Percentiles rank a stretch among this genome's conserved stretches.
Evolutionary conservation across 1,140 invertebrate genomes (phyloP).

Genomic region (Tachypleus tridentatus): DNA sequence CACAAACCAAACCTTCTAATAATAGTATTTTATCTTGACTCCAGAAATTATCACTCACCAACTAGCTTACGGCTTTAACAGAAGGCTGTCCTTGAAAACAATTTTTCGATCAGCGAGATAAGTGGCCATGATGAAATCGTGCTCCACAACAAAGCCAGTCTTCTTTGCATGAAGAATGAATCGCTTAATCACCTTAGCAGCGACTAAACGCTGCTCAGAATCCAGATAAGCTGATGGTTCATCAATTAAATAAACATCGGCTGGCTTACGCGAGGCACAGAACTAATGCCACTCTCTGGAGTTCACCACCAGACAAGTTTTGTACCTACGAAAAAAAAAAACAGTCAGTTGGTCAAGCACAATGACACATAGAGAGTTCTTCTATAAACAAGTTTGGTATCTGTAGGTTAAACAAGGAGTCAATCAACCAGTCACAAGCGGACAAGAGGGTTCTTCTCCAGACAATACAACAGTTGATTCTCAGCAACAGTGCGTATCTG

Average conservation of each 20-base stretch:
- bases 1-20: no score
- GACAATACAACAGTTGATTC: no score
- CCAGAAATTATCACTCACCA: constrained; percentile 36
- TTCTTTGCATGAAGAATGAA: constrained; percentile 99
- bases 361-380: no score
- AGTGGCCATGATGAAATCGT: constrained; percentile 99
- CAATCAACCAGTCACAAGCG: no score
- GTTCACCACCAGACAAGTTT: constrained; percentile 97
- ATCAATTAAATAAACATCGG: constrained; percentile 97
- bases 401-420: no score
- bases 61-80: constrained; percentile 71
- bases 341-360: no score
- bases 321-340: constrained; percentile 46
- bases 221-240: constrained; percentile 99
- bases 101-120: constrained; percentile 98
- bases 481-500: no score
- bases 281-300: constrained; percentile 91
- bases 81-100: constrained; percentile 92
- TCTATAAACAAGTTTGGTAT: no score
- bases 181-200: constrained; percentile 76
- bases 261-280: constrained; percentile 96
- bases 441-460: no score
- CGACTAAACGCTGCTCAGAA: constrained; percentile 98
- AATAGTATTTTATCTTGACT: no score
- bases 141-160: constrained; percentile 98